Evolutionary conservation across 2,797 vertebrate genomes (phyloP).

Genomic region (Lagocephalus sceleratus): DNA sequence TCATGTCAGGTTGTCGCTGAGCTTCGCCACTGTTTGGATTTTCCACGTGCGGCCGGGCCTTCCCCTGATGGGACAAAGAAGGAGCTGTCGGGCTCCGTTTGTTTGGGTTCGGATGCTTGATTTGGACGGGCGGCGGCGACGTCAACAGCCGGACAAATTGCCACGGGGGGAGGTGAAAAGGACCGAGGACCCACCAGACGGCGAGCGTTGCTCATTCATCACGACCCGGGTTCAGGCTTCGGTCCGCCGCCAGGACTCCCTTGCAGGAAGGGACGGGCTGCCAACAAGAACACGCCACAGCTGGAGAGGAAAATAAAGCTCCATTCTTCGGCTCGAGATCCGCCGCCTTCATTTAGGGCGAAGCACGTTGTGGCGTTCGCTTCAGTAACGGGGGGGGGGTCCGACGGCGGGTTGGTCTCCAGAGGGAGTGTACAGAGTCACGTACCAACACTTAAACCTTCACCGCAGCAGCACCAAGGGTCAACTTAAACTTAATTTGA

Average conservation of each 20-base stretch:
- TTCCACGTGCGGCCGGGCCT: too few species aligned
- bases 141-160: too few species aligned
- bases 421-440: constrained; percentile 29
- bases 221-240: constrained; percentile 44
- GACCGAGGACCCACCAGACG: constrained; percentile 41
- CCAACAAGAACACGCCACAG: constrained; percentile 58
- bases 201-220: constrained; percentile 53
- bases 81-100: too few species aligned
- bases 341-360: constrained; percentile 28
- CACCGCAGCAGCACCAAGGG: background rate
- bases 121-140: too few species aligned
- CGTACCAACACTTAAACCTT: constrained; percentile 7
- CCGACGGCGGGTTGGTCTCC: constrained; percentile 13
- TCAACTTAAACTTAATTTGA: background rate
- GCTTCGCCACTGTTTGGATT: background rate
- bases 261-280: constrained; percentile 36
- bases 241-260: constrained; percentile 47
- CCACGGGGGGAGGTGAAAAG: too few species aligned
- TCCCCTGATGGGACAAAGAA: too few species aligned
- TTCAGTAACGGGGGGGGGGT: constrained; percentile 31
- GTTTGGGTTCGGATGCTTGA: too few species aligned
- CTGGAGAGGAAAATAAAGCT: constrained; percentile 61
- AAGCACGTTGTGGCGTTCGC: constrained; percentile 38
- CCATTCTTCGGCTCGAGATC: constrained; percentile 53
- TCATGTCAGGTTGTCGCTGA: constrained; percentile 13